Conservation (phyloP, 2,113 vertebrate species). For the Microtus montanus region DNA sequence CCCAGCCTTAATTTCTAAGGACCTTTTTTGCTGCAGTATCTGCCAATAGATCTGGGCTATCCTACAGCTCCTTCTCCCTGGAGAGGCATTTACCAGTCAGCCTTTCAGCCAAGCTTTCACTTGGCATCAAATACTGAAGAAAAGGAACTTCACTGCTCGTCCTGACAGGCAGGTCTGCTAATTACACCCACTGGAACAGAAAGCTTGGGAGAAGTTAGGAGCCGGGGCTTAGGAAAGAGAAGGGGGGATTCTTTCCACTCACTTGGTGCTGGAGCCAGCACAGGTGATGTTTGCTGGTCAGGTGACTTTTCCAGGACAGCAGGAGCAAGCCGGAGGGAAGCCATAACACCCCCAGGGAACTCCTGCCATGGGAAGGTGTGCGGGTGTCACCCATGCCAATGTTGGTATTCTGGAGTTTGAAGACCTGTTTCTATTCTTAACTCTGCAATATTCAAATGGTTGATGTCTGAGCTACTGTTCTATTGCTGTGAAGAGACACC, state of each 20-base stretch:
- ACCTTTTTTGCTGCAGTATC: neutral
- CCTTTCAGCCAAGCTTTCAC: conserved; percentile 79
- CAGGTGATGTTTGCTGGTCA: neutral
- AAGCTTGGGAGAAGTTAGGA: conserved; percentile 63
- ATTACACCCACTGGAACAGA: conserved; percentile 78
- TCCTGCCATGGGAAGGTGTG: neutral
- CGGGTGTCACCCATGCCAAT: neutral
- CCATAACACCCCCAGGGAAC: neutral
- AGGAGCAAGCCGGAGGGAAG: neutral
- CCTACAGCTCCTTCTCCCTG: conserved; percentile 71
- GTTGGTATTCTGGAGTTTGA: neutral
- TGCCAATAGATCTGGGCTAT: conserved; percentile 75
- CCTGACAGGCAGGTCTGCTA: conserved; percentile 75
- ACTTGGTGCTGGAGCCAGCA: neutral
- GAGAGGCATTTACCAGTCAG: conserved; percentile 75
- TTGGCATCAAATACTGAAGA: conserved; percentile 77
- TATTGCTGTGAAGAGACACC: neutral
- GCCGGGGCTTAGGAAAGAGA: conserved; percentile 59
- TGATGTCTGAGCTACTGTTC: neutral
- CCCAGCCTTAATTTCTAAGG: conserved; percentile 79
- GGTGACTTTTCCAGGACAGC: neutral
- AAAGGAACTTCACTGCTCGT: conserved; percentile 56
- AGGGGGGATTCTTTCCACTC: neutral
- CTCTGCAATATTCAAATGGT: neutral
- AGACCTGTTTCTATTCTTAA: neutral